A percentile compares a stretch with the other conserved stretches of the same genome.
Conservation (phyloP, 2,888 invertebrate species). For the Poecilobothrus nobilitatus region DNA sequence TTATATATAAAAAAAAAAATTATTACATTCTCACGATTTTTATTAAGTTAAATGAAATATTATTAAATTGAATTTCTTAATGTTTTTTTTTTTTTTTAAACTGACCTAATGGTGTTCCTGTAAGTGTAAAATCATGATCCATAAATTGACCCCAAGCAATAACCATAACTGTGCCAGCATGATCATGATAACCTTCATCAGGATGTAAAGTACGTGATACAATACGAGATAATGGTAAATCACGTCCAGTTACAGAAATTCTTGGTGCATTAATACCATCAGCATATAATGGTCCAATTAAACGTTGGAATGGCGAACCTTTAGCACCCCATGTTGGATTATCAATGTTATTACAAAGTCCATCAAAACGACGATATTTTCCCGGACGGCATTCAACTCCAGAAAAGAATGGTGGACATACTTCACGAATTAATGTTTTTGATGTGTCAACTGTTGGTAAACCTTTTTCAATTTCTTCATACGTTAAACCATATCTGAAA, state of each 20-base stretch:
- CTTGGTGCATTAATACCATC: slow-evolving; percentile 81
- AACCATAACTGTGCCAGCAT: slow-evolving; percentile 87
- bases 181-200: slow-evolving; percentile 87
- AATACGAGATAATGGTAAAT: slow-evolving; percentile 70
- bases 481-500: slow-evolving; percentile 69
- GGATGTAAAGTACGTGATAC: slow-evolving; percentile 88
- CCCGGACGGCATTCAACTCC: slow-evolving; percentile 82
- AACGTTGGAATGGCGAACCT: slow-evolving; percentile 76
- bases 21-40: no score
- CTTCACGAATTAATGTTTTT: slow-evolving; percentile 73
- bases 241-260: slow-evolving; percentile 65
- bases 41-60: no score
- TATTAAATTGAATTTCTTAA: no score
- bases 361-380: slow-evolving; percentile 78
- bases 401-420: slow-evolving; percentile 79
- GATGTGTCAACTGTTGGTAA: slow-evolving; percentile 81
- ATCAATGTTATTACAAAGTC: slow-evolving; percentile 79
- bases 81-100: neutral
- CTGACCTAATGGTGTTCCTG: slow-evolving; percentile 77
- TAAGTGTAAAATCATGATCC: slow-evolving; percentile 87
- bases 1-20: no score
- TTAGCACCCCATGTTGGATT: slow-evolving; percentile 86
- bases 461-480: slow-evolving; percentile 80
- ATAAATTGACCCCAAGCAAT: slow-evolving; percentile 89
- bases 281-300: slow-evolving; percentile 65